Base-by-base conservation (phyloP, 2,113 vertebrate species). In the Trochalopteron elliotii region DNA sequence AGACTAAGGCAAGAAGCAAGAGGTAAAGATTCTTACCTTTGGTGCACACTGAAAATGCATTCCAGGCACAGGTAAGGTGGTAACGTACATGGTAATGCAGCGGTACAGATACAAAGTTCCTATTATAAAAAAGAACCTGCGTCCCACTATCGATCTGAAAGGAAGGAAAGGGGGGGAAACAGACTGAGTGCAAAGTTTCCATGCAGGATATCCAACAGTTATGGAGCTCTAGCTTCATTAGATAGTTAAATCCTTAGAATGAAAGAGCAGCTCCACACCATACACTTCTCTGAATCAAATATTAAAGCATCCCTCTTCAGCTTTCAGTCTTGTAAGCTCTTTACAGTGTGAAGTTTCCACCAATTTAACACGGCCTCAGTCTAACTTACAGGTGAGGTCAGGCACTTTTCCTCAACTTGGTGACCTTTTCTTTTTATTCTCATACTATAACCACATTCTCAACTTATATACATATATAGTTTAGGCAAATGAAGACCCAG, bases 41-140 rank as follows among this genome's bases (percentile, higher is more conserved):
- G 99, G 99, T 1, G 99, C 99, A 94, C 99, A 99, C 80, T 98
- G 98, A 98, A 99, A 99, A 92, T 99, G 99, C 97, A 99, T 98
- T 89, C 99, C 99, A 42, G 99, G 99, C 89, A 99, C 99, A 67
- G 99, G 99, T 71, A 99, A 97, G 17, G 99, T 99, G 76, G 99
- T 99, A 89, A 99, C 98, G 1, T 99, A 99, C 99, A 99, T 99
- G 19, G 99, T 99, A 77, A 99, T 97, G 74, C 99, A 99, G 94
- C 99, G 98, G 89, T 99, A 99, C 77, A 99, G 97, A 96, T 99
- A 99, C 88, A 99, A 96, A 69, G 99, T 99, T 82, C 99, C 99
- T 44, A 99, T 97, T 89, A 99, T 98, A 96, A 99, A 99, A 97
- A 99, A 99, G 98, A 98, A 99, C 93, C 99, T 98, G 65, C 99